Base-by-base conservation (phyloP, 2,888 invertebrate species). In the Julus scandinavius region DNA sequence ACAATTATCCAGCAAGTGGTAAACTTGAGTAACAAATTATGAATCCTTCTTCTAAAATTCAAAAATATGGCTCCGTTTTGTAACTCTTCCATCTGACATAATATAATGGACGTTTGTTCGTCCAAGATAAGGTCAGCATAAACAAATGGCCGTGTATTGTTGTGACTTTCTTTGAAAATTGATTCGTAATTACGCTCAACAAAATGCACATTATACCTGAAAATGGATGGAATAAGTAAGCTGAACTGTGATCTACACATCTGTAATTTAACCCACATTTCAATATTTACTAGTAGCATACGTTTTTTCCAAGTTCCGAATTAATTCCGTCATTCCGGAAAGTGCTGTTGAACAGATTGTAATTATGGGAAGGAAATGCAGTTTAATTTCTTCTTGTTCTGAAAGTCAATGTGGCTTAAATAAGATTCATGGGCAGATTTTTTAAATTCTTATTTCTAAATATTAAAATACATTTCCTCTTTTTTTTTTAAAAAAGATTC, bases 101-200 rank as follows among this genome's bases (percentile, higher is more conserved):
- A 20, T 20, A 38, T 2, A 54, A 87, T 54, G 54, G 29, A 49
- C 13, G 87, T 87, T 63, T 41, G 54, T 58, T 87, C 87, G 38
- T 87, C 87, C n/a, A 87, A 29, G n/a, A 87, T 63, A 13, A 87
- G 49, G 63, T 87, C 87, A 29, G 87, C 20, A 87, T 54, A 87
- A 58, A 87, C 7, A 38, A 87, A 58, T 9, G 49, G 85, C n/a
- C 85, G 38, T 15, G 13, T 86, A 11, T 2, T 29, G 63, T 13
- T 54, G 13, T 58, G n/a, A 11, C 38, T 87, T 15, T 58, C 38
- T 29, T 40, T 6, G 50, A 54, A 87, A 87, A 58, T 40, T 9
- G 54, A 54, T 29, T 87, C 87, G 40, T 87, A 87, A 40, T 58
- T 87, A 58, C 63, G 20, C 17, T 58, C 87, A 17, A 87, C 38